Conservation (phyloP, 2,888 invertebrate species). For the Lithophane ornitopus region DNA sequence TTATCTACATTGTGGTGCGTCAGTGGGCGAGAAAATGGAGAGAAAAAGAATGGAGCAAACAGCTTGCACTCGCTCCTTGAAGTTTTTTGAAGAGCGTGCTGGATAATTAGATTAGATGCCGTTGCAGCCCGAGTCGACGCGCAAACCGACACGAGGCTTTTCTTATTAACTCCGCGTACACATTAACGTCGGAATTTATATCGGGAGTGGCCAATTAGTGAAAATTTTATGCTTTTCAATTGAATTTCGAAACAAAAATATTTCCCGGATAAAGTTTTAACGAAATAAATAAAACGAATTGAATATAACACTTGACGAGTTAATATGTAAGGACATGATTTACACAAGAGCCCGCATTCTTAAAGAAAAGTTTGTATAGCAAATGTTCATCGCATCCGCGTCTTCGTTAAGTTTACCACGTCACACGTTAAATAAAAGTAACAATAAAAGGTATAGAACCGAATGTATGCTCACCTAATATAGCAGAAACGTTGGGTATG, state of each 20-base stretch:
- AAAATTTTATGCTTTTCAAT: conserved; percentile 37
- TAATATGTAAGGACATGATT: neutral
- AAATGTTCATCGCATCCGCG: neutral
- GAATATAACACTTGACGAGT: neutral
- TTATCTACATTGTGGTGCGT: conserved; percentile 71
- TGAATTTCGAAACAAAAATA: conserved; percentile 12
- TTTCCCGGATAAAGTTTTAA: conserved; percentile 13
- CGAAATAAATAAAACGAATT: too few species aligned
- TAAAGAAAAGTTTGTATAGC: neutral
- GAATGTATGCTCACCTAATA: conserved; percentile 69
- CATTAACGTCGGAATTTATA: conserved; percentile 65
- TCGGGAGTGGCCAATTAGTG: conserved; percentile 56
- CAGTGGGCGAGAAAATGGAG: conserved; percentile 73
- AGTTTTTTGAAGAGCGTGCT: conserved; percentile 82
- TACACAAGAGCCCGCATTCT: neutral
- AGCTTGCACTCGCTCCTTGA: conserved; percentile 78
- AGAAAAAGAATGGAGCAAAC: conserved; percentile 79
- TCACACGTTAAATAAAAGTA: conserved; percentile 15
- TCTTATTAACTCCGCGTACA: conserved; percentile 62
- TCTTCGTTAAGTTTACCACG: neutral
- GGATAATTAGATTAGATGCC: conserved; percentile 87
- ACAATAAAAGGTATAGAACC: conserved; percentile 16
- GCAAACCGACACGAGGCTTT: conserved; percentile 69
- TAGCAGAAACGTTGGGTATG: conserved; percentile 44
- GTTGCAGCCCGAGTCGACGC: conserved; percentile 63